These are phyloP conservation scores for Patella caerulea DNA, from an alignment of 2,888 invertebrate genomes.

Conservation along the genomic window DNA sequence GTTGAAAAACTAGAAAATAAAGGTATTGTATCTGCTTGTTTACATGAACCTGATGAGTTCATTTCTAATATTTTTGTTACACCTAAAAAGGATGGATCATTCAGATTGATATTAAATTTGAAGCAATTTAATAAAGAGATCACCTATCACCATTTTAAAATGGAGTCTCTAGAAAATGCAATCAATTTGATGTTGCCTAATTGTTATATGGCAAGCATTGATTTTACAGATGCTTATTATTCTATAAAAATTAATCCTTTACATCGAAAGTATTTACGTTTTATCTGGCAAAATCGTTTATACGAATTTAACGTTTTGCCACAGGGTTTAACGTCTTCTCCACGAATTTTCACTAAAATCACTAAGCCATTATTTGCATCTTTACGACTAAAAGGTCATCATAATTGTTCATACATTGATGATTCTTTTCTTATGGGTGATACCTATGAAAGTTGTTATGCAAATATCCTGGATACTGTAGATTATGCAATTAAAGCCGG, in stretches of 20 bases:
- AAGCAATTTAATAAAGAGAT: too few relatives aligned
- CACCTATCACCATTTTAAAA: constrained; percentile 1
- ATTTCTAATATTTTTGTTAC: too few relatives aligned
- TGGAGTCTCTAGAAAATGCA: constrained; percentile 35
- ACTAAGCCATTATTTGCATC: constrained; percentile 35
- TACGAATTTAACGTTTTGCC: constrained; percentile 34
- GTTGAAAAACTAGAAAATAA: too few relatives aligned
- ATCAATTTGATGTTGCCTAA: constrained; percentile 27
- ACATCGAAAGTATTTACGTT: constrained; percentile 33
- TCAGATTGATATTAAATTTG: too few relatives aligned
- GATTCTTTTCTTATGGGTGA: constrained; percentile 21
- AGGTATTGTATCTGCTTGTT: too few relatives aligned
- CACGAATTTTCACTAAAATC: constrained; percentile 40
- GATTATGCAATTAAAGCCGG: constrained; percentile 23
- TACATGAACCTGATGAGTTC: too few relatives aligned
- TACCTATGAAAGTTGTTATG: constrained; percentile 15
- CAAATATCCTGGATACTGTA: constrained; percentile 19
- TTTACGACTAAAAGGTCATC: constrained; percentile 25
- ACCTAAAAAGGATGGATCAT: too few relatives aligned
- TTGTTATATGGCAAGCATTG: constrained; percentile 33
- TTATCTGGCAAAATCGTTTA: constrained; percentile 31
- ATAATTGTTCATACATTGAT: constrained; percentile 29
- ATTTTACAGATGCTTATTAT: constrained; percentile 38
- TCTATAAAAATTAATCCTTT: constrained; percentile 25
- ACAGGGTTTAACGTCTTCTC: constrained; percentile 35